These are phyloP conservation scores for Watersipora subatra DNA, from an alignment of 1,140 invertebrate species.

Conservation along the genomic window DNA sequence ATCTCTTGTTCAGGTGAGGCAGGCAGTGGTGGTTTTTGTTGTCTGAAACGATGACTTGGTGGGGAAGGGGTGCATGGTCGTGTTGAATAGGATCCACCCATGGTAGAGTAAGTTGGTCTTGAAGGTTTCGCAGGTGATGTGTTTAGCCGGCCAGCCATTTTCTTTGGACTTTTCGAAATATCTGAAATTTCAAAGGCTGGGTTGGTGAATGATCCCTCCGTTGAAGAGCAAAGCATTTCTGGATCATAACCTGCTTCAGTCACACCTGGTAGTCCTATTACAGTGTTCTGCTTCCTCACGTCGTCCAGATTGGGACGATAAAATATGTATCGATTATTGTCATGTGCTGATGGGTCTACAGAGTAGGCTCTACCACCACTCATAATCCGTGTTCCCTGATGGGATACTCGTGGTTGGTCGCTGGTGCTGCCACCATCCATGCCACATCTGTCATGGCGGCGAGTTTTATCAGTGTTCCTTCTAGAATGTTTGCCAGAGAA, in stretches of 20 bases:
- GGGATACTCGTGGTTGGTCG: too few relatives aligned
- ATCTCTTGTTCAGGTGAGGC: neutral
- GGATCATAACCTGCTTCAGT: neutral
- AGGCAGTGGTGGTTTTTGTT: neutral
- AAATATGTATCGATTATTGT: neutral
- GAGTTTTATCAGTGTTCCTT: too few relatives aligned
- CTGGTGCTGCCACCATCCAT: too few relatives aligned
- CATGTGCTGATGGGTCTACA: too few relatives aligned
- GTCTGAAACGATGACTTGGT: neutral
- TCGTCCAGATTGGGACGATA: neutral
- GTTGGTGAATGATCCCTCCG: neutral
- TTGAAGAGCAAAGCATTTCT: neutral
- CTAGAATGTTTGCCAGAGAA: too few relatives aligned
- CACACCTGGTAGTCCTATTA: neutral
- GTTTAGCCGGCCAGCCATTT: neutral
- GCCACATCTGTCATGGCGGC: too few relatives aligned
- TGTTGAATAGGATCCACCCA: neutral
- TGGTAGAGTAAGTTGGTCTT: neutral
- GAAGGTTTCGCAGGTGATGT: neutral
- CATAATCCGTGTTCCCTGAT: too few relatives aligned
- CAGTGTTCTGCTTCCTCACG: neutral
- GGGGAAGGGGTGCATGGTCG: neutral
- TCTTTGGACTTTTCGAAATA: neutral
- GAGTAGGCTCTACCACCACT: too few relatives aligned
- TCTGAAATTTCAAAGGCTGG: neutral